Base-by-base conservation (phyloP, 1,140 invertebrate genomes). In the Elymnias hypermnestra region DNA sequence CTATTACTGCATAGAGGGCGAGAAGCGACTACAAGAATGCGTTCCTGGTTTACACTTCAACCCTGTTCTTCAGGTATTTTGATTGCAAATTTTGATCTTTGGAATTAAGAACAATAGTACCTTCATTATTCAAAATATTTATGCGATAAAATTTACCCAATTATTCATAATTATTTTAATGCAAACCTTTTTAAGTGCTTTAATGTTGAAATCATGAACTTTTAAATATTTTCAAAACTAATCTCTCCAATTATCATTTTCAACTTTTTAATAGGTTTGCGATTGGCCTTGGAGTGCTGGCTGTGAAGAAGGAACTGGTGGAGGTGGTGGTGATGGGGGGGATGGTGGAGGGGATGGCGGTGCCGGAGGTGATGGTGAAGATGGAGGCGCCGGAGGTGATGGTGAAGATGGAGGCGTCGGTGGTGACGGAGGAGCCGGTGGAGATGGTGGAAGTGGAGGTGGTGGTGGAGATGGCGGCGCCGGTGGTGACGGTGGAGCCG, bases 1-100 rank as follows among this genome's bases (percentile, higher is more conserved):
- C 37, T 90, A 89, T 57, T 66, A 41, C 6, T 58, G 55, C 26
- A 28, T 36, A n/a, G 9, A 43, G 21, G 55, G 55, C 14, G 29
- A 42, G 10, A 29, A 12, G 6, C 10, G 5, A n/a, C 2, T 42
- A 45, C 22, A 18, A 18, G n/a, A 19, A 0, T 57, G 54, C 39
- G 19, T 13, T 1, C 7, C 31, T 9, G 54, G 54, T 4, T 47
- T 44, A 1, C 53, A 59, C 33, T 63, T 59, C 41, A 52, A 39
- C 12, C 15, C 28, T 18, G 19, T 26, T 0, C 6, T 40, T 3
- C 43, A 52, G 51, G 47, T 57, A 39, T 45, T n/a, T 55, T 22
- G 23, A 12, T 14, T 2, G 10, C 10, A 29, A 29, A 3, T 29
- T 29, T 29, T 10, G 4, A 10, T 29, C 2, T 29, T 25, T 25